A percentile compares a stretch with the other conserved stretches of the same genome.
phyloP scores from a whole-genome alignment of 1,140 invertebrate species.

The Leguminivora glycinivorella region DNA sequence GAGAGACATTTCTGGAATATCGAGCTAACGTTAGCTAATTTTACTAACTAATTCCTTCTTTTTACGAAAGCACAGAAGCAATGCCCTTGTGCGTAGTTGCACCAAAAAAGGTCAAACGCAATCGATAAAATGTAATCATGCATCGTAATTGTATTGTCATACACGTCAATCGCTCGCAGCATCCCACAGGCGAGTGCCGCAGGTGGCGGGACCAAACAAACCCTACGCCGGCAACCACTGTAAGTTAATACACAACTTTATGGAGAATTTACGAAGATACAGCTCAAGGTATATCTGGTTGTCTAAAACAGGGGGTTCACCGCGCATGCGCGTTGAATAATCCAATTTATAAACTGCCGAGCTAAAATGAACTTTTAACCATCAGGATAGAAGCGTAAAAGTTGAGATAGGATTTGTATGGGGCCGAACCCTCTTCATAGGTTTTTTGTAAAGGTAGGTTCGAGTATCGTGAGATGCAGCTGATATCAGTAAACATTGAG shows the following conservation, averaged over 20 bases:
- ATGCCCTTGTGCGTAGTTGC: background rate
- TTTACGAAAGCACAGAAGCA: background rate
- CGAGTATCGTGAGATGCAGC: conserved; percentile 19
- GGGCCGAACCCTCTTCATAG: conserved; percentile 22
- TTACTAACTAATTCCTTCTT: too few relatives aligned
- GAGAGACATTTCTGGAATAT: too few relatives aligned
- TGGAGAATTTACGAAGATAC: background rate
- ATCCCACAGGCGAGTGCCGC: background rate
- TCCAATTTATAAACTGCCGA: too few relatives aligned
- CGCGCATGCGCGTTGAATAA: background rate
- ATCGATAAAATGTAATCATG: background rate
- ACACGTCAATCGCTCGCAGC: conserved; percentile 3
- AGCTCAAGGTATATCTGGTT: background rate
- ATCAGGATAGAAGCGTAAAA: background rate
- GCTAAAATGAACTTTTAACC: background rate
- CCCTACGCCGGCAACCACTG: background rate
- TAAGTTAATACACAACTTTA: background rate
- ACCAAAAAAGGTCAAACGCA: background rate
- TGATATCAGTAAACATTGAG: conserved; percentile 25
- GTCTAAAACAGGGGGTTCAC: conserved; percentile 5
- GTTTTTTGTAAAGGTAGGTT: conserved; percentile 17
- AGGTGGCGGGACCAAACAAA: background rate
- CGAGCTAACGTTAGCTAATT: too few relatives aligned
- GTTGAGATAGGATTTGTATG: background rate
- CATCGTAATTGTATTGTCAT: background rate